Evolutionary conservation across 53 echinoderm and acorn worm species (phyloP), one percentile per base, ranked within the genome.

Genomic region (Crossaster papposus): DNA sequence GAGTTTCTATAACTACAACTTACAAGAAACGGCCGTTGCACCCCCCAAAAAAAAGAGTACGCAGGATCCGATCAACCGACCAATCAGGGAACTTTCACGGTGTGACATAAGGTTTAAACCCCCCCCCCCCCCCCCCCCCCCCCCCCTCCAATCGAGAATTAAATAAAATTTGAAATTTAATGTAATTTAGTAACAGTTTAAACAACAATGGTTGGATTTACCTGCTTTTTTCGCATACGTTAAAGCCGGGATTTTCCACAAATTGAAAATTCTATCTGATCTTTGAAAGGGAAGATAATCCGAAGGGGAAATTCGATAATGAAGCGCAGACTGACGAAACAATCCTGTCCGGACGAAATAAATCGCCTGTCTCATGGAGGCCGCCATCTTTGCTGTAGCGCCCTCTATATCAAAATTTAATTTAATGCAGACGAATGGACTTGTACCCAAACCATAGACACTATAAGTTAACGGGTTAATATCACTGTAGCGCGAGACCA

Each of bases 151-250:
- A 38, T 4, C 38, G 9, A 44, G 9, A n/a, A n/a, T n/a, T n/a
- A n/a, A n/a, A n/a, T n/a, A n/a, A n/a, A n/a, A n/a, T n/a, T n/a
- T n/a, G n/a, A n/a, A n/a, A n/a, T n/a, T n/a, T n/a, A n/a, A n/a
- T n/a, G n/a, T n/a, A n/a, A n/a, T n/a, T n/a, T n/a, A n/a, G n/a
- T n/a, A n/a, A n/a, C n/a, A n/a, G n/a, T n/a, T n/a, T n/a, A n/a
- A 10, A 68, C 11, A 28, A 26, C 24, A 68, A 24, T 2, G 24
- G 68, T 23, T 68, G 22, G 34, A 31, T 10, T 72, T 91, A 94
- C 94, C 91, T 85, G 91, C 91, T 91, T 94, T 94, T 77, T 91
- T 94, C 28, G 94, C 94, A 78, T 85, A 94, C 55, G 83, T 71
- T 79, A 81, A 91, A 10, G 77, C 77, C 4, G 53, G 76, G 28